Base-by-base conservation (phyloP, 2,888 invertebrate species). In the Adineta ricciae region DNA sequence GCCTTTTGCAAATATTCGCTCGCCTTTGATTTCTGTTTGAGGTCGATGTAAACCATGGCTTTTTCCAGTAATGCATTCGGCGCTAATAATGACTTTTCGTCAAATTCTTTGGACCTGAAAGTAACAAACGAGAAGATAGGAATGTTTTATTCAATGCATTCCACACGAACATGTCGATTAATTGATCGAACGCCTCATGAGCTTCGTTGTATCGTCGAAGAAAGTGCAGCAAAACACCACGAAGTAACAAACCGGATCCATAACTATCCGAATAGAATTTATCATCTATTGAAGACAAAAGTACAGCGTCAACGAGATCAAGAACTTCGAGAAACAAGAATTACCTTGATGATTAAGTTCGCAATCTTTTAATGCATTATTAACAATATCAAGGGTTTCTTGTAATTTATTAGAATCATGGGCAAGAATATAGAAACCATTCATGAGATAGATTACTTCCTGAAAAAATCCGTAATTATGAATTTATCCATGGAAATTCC, bases 371-470 rank as follows among this genome's bases (percentile, higher is more conserved):
- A 91, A 87, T 16, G 91, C 89, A 41, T 88, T 88, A 86, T 91
- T 89, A 5, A 91, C 88, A 27, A 88, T 87, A 27, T 87, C 87
- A 36, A 90, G 86, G 72, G 91, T 88, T 32, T 89, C 89, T 84
- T 90, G 89, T 82, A 91, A 86, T 83, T 91, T 91, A 49, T 92
- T 91, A 86, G 92, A 92, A 87, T 94, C 93, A 88, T 93, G 94
- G 24, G 93, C 93, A 86, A 96, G 91, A 5, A 95, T 93, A 88
- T 94, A 93, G 90, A 97, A 95, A 88, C 95, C 93, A 91, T 97
- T 97, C 96, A 96, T 97, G 11, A 96, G 92, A 89, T 95, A 96
- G 90, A 97, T 93, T 86, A 97, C 92, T 91, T 97, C 97, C 92
- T 92, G 88, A 14, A 88, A 46, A 27, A 27, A 46, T 46, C 11